phyloP scores from a whole-genome alignment of 2,113 vertebrate genomes.

The Oncorhynchus nerka region DNA sequence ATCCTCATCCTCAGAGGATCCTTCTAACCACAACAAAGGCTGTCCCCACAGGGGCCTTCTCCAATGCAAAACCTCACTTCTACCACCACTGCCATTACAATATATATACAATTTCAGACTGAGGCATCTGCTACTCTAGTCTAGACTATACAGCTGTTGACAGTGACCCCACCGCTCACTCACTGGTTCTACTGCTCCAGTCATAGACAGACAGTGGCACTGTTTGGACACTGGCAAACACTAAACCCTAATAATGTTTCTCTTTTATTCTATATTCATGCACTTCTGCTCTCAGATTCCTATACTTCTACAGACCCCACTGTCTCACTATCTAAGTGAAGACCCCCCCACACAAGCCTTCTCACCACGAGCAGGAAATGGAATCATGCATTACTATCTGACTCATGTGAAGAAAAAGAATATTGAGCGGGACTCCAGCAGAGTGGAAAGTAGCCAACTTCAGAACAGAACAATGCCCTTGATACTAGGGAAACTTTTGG shows the following conservation, averaged over 20 bases:
- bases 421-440: neutral
- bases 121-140: too few relatives aligned
- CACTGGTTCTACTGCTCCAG: neutral
- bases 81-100: conserved; percentile 32
- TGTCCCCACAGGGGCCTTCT: conserved; percentile 23
- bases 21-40: neutral
- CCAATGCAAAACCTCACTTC: conserved; percentile 56
- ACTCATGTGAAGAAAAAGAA: neutral
- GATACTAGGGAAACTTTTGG: conserved; percentile 40
- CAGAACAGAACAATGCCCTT: conserved; percentile 47
- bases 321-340: neutral
- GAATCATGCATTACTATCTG: neutral
- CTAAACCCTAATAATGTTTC: neutral
- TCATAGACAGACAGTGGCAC: neutral
- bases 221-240: neutral
- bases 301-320: neutral
- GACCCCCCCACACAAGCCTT: neutral
- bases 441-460: neutral
- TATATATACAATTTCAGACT: too few relatives aligned
- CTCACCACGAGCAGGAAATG: neutral
- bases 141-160: too few relatives aligned
- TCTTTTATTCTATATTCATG: neutral
- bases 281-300: neutral
- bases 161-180: too few relatives aligned
- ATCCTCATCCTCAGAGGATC: neutral